phyloP scores from a whole-genome alignment of 2,888 invertebrate genomes.

The Toxonevra muliebris region DNA sequence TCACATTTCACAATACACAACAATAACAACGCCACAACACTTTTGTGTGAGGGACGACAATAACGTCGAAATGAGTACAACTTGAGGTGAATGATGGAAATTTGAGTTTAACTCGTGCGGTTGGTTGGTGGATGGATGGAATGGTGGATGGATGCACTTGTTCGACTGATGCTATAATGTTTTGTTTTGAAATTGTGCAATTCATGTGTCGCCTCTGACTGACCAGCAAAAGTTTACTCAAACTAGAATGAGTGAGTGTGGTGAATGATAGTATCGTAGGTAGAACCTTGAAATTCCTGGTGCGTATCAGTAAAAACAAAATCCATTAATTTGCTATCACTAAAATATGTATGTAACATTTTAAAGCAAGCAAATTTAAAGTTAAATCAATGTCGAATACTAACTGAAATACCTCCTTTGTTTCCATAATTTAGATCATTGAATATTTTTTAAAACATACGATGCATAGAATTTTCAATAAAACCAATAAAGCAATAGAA shows the following conservation, averaged over 20 bases:
- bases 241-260: no score
- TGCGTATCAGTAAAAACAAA: no score
- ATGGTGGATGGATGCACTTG: slow-evolving; percentile 2
- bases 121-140: slow-evolving; percentile 22
- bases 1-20: slow-evolving; percentile 44
- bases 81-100: slow-evolving; percentile 40
- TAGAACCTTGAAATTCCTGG: no score
- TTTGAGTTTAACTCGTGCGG: slow-evolving; percentile 43
- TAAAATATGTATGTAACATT: not conserved
- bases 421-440: no score
- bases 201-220: not conserved
- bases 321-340: not conserved
- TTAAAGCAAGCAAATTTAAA: no score
- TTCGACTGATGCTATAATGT: not conserved
- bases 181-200: not conserved
- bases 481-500: no score
- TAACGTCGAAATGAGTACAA: slow-evolving; percentile 34
- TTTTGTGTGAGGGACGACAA: not conserved
- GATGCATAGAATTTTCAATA: no score
- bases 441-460: no score
- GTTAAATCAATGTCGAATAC: no score
- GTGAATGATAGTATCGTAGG: no score
- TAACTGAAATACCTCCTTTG: no score
- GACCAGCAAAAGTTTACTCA: no score
- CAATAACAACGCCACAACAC: slow-evolving; percentile 1